These are phyloP conservation scores for Embidobia sp. DNA, from an alignment of 2,888 invertebrate genomes.

Conservation along the genomic window DNA sequence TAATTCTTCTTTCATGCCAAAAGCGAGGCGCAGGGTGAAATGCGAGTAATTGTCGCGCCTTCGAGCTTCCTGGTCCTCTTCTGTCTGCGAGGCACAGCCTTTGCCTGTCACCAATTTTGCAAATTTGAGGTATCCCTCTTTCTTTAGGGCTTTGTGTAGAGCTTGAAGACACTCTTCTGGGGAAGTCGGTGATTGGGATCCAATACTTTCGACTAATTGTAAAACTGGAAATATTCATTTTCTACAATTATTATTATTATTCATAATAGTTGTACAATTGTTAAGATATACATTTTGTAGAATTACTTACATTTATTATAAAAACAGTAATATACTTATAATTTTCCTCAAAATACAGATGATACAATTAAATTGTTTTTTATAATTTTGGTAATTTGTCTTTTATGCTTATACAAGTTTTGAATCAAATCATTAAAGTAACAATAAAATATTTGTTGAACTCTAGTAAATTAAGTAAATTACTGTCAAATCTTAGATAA, in stretches of 20 bases:
- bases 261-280: background rate
- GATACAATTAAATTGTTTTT: no score
- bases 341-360: no score
- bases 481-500: no score
- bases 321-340: no score
- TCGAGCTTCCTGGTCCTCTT: conserved; percentile 86
- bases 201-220: conserved; percentile 89
- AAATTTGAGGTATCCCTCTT: conserved; percentile 87
- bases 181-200: conserved; percentile 83
- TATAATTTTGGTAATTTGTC: no score
- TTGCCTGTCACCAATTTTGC: conserved; percentile 84
- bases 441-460: no score
- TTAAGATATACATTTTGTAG: background rate
- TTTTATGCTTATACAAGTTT: no score
- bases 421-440: no score
- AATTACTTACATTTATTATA: no score
- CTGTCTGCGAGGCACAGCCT: conserved; percentile 83
- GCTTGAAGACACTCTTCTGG: conserved; percentile 86
- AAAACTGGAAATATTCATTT: conserved; percentile 83
- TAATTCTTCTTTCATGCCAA: conserved; percentile 93
- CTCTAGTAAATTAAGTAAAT: no score
- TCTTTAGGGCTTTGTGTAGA: conserved; percentile 85
- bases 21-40: conserved; percentile 94
- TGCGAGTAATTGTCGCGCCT: conserved; percentile 95
- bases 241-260: no score